Evolutionary conservation across 2,113 vertebrate species (phyloP).

Genomic region (Empidonax alnorum): DNA sequence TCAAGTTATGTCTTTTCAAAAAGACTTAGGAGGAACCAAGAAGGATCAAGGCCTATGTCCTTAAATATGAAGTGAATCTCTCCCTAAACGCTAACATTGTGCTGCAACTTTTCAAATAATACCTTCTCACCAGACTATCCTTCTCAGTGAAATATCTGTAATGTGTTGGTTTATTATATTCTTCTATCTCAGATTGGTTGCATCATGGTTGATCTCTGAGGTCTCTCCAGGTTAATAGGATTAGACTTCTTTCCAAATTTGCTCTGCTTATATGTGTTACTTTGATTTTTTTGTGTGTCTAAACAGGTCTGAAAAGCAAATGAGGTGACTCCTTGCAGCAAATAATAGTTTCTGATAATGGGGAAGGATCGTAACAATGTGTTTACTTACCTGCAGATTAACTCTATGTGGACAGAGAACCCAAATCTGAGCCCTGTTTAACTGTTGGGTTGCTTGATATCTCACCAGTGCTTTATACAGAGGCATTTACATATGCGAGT

Average conservation of each 20-base stretch:
- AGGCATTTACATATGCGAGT: background rate
- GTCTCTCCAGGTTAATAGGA: background rate
- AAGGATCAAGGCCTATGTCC: background rate
- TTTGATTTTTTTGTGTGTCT: background rate
- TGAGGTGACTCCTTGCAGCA: background rate
- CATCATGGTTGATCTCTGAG: background rate
- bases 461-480: background rate
- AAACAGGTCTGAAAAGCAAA: background rate
- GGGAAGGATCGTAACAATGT: background rate
- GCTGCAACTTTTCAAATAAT: background rate
- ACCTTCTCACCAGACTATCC: background rate
- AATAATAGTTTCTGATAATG: background rate
- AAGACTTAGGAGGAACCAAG: background rate
- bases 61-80: background rate
- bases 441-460: background rate
- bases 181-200: background rate
- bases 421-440: background rate
- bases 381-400: background rate
- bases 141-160: background rate
- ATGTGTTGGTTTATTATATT: background rate
- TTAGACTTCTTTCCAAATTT: background rate
- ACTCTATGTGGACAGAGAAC: background rate
- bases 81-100: background rate
- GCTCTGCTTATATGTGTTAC: background rate
- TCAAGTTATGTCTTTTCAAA: background rate